phyloP scores from a whole-genome alignment of 2,888 invertebrate species.

The Patella ulyssiponensis region DNA sequence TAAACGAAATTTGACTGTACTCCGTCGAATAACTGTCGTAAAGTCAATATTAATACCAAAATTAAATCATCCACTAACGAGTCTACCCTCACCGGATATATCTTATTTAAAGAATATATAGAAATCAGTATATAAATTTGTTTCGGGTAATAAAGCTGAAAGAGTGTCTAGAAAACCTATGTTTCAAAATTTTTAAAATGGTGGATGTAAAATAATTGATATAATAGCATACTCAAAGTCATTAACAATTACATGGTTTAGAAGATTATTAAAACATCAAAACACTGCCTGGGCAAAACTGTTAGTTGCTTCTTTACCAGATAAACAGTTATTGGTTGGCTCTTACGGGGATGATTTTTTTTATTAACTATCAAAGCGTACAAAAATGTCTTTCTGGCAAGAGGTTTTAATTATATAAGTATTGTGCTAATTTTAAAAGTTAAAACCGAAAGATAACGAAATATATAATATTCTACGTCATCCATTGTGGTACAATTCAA shows the following conservation, averaged over 20 bases:
- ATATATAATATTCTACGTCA: too few species aligned
- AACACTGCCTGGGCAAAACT: background rate
- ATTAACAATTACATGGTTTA: background rate
- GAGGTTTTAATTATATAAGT: too few species aligned
- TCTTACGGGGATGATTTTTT: background rate
- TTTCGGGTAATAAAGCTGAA: background rate
- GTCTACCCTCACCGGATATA: background rate
- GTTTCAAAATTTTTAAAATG: background rate
- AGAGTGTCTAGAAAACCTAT: background rate
- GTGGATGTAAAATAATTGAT: constrained; percentile 2
- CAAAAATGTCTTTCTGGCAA: background rate
- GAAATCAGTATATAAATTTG: background rate
- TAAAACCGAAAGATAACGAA: too few species aligned
- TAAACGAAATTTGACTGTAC: too few species aligned
- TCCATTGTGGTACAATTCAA: too few species aligned
- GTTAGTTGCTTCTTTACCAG: background rate
- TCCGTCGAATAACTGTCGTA: fast-evolving
- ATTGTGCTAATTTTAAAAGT: too few species aligned
- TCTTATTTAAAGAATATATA: background rate
- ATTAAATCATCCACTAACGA: too few species aligned
- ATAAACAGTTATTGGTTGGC: background rate
- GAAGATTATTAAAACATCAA: background rate
- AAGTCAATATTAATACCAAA: too few species aligned
- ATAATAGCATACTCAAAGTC: background rate
- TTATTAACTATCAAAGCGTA: background rate